Evolutionary conservation across 2,888 invertebrate species (phyloP).

Genomic region (Agrilus cyanescens): DNA sequence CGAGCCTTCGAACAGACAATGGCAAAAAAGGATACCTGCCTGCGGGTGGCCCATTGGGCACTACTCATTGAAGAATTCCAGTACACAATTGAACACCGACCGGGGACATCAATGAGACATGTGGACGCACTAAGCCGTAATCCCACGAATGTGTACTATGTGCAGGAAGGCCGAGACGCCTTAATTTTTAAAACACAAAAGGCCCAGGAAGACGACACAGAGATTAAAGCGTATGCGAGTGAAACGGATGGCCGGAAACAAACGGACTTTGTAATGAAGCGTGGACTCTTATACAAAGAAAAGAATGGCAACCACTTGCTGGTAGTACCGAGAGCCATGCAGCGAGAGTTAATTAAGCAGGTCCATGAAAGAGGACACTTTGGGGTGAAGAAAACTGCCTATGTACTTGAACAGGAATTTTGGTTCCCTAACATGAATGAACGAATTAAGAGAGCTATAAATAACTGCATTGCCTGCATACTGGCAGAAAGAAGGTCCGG

Average conservation of each 20-base stretch:
- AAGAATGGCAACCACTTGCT: slow-evolving; percentile 5
- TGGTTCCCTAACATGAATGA: slow-evolving; percentile 10
- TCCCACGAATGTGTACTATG: neutral
- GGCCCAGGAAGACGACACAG: neutral
- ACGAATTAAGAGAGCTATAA: slow-evolving; percentile 3
- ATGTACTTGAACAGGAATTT: slow-evolving; percentile 19
- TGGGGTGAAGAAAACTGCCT: slow-evolving; percentile 17
- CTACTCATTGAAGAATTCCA: slow-evolving; percentile 2
- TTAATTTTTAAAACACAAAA: neutral
- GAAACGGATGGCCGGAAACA: no score
- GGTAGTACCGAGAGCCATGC: slow-evolving; percentile 23
- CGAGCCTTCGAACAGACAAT: slow-evolving; percentile 1
- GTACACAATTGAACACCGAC: slow-evolving; percentile 1
- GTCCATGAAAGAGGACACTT: slow-evolving; percentile 24
- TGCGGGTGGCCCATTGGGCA: slow-evolving; percentile 5
- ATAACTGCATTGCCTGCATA: slow-evolving; percentile 17
- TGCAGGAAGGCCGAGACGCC: neutral
- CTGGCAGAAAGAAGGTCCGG: slow-evolving; percentile 15
- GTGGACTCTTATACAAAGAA: neutral
- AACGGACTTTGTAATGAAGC: no score
- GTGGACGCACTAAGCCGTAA: neutral
- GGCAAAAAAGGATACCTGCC: slow-evolving; percentile 1
- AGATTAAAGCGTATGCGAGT: no score
- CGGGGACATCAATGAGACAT: neutral
- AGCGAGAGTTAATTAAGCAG: slow-evolving; percentile 20